Evolutionary conservation across 2,888 invertebrate species (phyloP), one percentile per base, ranked within the genome.

Genomic region (Druceiella hillmani): DNA sequence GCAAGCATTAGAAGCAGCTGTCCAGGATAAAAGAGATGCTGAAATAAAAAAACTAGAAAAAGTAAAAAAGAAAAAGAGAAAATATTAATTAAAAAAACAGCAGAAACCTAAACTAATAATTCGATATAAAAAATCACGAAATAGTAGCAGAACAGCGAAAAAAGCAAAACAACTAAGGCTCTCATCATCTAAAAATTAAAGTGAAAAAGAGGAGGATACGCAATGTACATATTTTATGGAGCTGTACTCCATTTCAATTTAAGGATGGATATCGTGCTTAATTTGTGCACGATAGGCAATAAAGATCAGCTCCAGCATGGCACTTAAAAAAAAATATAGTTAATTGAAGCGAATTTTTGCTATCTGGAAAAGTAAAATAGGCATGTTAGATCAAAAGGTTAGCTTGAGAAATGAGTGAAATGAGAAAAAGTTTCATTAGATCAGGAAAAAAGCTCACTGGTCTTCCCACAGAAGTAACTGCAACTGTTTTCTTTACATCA

Each of bases 201-300:
- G 35, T 38, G 26, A 38, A n/a, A n/a, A n/a, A n/a, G n/a, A n/a
- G 30, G 41, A 38, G 38, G 43, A 41, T 26, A 34, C 33, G 37
- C 33, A 46, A 31, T n/a, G n/a, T 29, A 40, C 40, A 32, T 40
- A 36, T 39, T 43, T 41, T 37, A 13, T 34, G 25, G 45, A 36
- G 29, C 30, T 35, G 13, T 45, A 42, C 43, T 48, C 41, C 36
- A 43, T 25, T 40, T 47, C 47, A 16, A 43, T 39, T 45, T 42
- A 44, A n/a, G 40, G 42, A 31, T 46, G 44, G 46, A 33, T 40
- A 38, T 33, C 38, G 36, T 44, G 42, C 40, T 44, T 35, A 32
- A n/a, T 30, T 27, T 44, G 44, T 43, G 33, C 34, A 40, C 41
- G 22, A 38, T 45, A 42, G 40, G 26, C 38, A 25, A 28, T 41